Evolutionary conservation across 2,113 vertebrate genomes (phyloP), one percentile per base, ranked within the genome.

Genomic region (Mobula hypostoma): DNA sequence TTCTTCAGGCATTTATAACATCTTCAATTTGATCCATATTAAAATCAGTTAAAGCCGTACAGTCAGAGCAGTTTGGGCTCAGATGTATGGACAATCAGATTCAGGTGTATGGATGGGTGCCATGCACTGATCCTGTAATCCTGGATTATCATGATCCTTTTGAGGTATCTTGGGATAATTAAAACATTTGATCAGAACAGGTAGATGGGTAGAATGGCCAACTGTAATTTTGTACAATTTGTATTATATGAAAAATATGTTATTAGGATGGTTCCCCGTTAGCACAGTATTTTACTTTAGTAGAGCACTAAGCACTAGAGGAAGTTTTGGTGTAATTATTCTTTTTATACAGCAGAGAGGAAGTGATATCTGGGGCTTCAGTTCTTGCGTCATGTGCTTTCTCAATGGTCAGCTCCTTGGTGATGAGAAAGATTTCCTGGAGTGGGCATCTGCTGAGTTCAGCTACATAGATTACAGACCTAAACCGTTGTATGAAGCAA

Each of bases 301-400:
- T 36, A 48, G 3, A 48, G 48, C 48, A 48, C 48, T 48, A 36
- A 36, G 36, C 36, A 36, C 36, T 36, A 36, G 48, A 48, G 7
- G n/a, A 70, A 68, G 17, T 92, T 36, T 36, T 70, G 27, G 32
- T 66, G 1, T 14, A 68, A 29, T 2, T 68, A 3, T 94, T 95
- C 95, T 95, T 95, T 94, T 94, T 94, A 83, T 95, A 74, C 94
- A 98, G 98, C 97, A 98, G 94, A 95, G 98, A 94, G 96, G 95
- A 95, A 97, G 97, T 48, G 97, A 98, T 95, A 95, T 96, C 79
- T 98, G 98, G 98, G 96, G 96, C 0, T 98, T 97, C 76, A 94
- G 95, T 94, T 97, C 97, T 94, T 94, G 87, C 0, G 96, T 98
- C 95, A 97, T 98, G 96, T 98, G 98, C 95, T 98, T 98, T 94